phyloP scores from a whole-genome alignment of 2,113 vertebrate genomes.

The Strix uralensis region DNA sequence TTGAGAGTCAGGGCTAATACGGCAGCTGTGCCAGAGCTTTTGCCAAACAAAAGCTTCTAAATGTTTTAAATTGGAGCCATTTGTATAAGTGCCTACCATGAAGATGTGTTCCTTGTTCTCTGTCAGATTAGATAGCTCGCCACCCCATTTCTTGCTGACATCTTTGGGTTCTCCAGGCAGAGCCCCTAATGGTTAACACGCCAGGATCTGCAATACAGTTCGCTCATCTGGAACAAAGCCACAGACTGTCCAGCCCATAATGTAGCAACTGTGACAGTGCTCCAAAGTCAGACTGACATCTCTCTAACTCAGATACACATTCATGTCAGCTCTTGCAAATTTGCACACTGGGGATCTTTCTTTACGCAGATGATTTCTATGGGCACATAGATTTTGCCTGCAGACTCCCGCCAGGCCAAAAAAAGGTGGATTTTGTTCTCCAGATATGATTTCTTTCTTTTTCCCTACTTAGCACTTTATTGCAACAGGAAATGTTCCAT shows the following conservation, averaged over 20 bases:
- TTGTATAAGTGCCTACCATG: not conserved
- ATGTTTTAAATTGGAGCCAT: not conserved
- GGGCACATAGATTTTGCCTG: not conserved
- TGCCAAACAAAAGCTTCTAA: not conserved
- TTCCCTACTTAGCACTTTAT: not conserved
- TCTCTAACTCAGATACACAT: not conserved
- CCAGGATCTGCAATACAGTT: not conserved
- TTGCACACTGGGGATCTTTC: not conserved
- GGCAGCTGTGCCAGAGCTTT: not conserved
- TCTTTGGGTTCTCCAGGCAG: not conserved
- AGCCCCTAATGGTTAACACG: not conserved
- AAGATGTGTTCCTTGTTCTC: not conserved
- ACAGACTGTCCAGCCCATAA: not conserved
- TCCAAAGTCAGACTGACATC: constrained; percentile 29
- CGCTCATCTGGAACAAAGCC: not conserved
- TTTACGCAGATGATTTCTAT: not conserved
- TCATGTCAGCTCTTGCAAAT: not conserved
- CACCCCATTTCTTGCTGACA: not conserved
- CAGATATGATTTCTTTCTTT: not conserved
- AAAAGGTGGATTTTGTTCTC: not conserved
- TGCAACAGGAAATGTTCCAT: not conserved
- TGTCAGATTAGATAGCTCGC: not conserved
- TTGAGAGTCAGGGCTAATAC: not conserved
- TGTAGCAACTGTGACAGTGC: not conserved
- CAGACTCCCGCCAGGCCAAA: not conserved